These are phyloP conservation scores for Brachionus koreanus DNA, from an alignment of 1,140 invertebrate species.

Conservation along the genomic window DNA sequence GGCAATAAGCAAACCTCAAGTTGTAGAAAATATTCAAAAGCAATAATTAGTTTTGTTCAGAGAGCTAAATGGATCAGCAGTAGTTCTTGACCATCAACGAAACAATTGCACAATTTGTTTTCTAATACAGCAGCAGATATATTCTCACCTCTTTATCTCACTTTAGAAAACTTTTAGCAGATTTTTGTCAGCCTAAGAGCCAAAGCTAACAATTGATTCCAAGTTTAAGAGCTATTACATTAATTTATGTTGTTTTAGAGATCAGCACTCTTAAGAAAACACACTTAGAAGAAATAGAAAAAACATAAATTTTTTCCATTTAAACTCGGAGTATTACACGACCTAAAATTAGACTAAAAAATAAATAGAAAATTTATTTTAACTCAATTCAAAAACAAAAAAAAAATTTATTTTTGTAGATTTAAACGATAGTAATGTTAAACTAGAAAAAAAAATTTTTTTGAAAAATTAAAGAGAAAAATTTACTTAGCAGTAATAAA, in stretches of 20 bases:
- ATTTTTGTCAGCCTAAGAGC: neutral
- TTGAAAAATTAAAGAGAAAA: neutral
- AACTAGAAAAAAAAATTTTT: neutral
- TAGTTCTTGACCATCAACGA: neutral
- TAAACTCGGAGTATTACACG: neutral
- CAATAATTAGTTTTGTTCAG: neutral
- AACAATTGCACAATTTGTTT: neutral
- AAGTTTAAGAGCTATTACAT: neutral
- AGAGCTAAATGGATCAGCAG: neutral
- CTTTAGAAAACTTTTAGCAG: neutral
- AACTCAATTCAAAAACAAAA: neutral
- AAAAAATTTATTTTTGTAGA: neutral
- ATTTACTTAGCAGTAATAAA: neutral
- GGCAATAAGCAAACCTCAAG: neutral
- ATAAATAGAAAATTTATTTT: neutral
- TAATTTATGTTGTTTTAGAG: neutral
- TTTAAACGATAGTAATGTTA: neutral
- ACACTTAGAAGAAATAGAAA: neutral
- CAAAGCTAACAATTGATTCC: neutral
- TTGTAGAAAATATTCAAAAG: neutral
- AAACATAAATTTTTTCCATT: neutral
- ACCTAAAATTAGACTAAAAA: neutral
- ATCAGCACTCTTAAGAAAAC: constrained; percentile 9
- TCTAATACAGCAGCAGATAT: neutral
- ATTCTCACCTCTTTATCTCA: neutral